Percentiles rank a stretch among this genome's conserved stretches.
Conservation (phyloP, 2,888 invertebrate genomes). For the Synanthedon andrenaeformis region DNA sequence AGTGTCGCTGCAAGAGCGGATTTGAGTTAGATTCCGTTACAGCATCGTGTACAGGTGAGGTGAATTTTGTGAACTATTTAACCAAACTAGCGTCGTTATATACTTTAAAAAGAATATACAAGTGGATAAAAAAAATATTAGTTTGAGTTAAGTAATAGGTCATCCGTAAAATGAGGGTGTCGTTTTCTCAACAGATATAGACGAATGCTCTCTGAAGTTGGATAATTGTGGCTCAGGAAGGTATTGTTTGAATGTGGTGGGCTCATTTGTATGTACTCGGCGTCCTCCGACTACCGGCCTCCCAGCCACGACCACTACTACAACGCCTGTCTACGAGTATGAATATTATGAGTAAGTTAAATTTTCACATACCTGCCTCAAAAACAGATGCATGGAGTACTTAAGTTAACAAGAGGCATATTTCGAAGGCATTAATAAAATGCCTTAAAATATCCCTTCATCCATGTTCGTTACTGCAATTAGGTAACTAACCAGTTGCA, state of each 20-base stretch:
- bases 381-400: background rate
- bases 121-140: background rate
- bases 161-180: too few relatives aligned
- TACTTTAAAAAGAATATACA: background rate
- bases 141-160: too few relatives aligned
- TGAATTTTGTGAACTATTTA: background rate
- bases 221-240: constrained; percentile 49
- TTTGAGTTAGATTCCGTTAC: constrained; percentile 47
- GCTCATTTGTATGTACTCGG: constrained; percentile 84
- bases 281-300: constrained; percentile 12
- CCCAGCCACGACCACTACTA: constrained; percentile 14
- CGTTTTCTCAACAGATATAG: constrained; percentile 62
- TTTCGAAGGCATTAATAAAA: too few relatives aligned
- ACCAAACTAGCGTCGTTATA: background rate
- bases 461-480: too few relatives aligned
- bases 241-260: constrained; percentile 93
- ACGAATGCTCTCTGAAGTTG: constrained; percentile 72
- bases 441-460: too few relatives aligned
- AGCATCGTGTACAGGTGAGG: constrained; percentile 52
- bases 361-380: too few relatives aligned
- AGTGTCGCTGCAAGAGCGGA: constrained; percentile 62
- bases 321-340: constrained; percentile 33
- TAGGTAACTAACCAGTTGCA: too few relatives aligned
- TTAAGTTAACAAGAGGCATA: background rate
- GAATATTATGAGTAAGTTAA: constrained; percentile 47